Conservation (phyloP, 2,888 invertebrate species). For the Pheosia gnoma region DNA sequence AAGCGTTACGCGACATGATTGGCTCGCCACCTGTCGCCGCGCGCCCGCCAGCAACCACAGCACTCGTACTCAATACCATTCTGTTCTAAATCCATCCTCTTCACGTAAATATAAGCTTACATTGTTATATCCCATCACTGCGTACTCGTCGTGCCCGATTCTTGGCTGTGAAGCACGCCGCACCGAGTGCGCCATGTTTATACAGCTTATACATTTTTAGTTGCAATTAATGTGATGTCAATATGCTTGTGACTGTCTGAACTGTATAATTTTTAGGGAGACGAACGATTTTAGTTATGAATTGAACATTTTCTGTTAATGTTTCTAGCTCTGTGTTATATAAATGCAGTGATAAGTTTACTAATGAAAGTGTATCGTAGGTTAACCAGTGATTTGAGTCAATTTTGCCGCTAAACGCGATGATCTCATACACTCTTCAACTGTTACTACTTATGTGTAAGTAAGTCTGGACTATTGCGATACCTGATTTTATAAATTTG, state of each 20-base stretch:
- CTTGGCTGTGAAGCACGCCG: slow-evolving; percentile 22
- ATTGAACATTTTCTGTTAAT: slow-evolving; percentile 59
- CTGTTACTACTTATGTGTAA: slow-evolving; percentile 62
- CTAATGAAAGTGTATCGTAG: slow-evolving; percentile 56
- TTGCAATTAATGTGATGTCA: slow-evolving; percentile 74
- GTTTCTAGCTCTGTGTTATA: slow-evolving; percentile 54
- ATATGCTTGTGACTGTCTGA: slow-evolving; percentile 60
- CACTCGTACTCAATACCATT: slow-evolving; percentile 73
- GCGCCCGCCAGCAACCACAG: slow-evolving; percentile 57
- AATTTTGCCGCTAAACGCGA: slow-evolving; percentile 70
- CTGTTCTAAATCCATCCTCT: slow-evolving; percentile 76
- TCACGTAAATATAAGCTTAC: slow-evolving; percentile 68
- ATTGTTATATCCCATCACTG: slow-evolving; percentile 47
- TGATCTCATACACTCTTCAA: slow-evolving; percentile 76
- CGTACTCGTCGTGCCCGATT: slow-evolving; percentile 46
- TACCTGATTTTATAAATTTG: slow-evolving; percentile 43
- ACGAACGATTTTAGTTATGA: slow-evolving; percentile 56
- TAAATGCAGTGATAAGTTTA: slow-evolving; percentile 52
- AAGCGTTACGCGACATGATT: slow-evolving; percentile 98
- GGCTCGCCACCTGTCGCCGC: slow-evolving; percentile 42
- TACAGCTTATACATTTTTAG: slow-evolving; percentile 68
- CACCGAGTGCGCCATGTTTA: slow-evolving; percentile 46
- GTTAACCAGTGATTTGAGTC: slow-evolving; percentile 74
- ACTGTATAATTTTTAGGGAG: slow-evolving; percentile 61
- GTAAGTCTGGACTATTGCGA: slow-evolving; percentile 49